phyloP scores from a whole-genome alignment of 2,113 vertebrate species.

The Mystacornis crossleyi region DNA sequence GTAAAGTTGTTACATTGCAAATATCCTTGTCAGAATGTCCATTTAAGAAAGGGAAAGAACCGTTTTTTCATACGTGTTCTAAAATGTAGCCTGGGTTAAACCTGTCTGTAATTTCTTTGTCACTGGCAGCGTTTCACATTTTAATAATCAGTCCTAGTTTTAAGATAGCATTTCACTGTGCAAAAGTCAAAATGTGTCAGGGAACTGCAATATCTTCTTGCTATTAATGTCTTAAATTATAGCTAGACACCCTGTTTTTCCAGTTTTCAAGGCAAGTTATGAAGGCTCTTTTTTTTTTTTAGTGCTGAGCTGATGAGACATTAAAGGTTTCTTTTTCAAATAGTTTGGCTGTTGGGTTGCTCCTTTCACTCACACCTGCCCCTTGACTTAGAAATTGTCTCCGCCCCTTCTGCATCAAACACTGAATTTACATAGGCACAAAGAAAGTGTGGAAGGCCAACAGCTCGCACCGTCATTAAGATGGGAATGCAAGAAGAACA shows the following conservation, averaged over 20 bases:
- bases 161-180: not conserved
- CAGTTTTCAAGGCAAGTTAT: conserved; percentile 71
- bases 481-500: conserved; percentile 24
- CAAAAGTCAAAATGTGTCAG: conserved; percentile 55
- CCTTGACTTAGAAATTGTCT: conserved; percentile 43
- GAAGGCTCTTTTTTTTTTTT: conserved; percentile 20
- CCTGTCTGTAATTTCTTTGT: not conserved
- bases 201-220: conserved; percentile 48
- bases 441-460: conserved; percentile 17
- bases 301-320: conserved; percentile 45
- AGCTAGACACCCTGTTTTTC: conserved; percentile 75
- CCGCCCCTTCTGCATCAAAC: conserved; percentile 63
- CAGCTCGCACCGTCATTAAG: not conserved
- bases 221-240: conserved; percentile 66
- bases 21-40: not conserved
- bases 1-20: not conserved
- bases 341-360: conserved; percentile 66
- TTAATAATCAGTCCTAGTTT: not conserved
- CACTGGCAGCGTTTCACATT: not conserved
- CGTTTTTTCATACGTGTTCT: not conserved
- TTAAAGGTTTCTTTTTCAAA: conserved; percentile 71
- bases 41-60: not conserved
- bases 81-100: not conserved
- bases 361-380: conserved; percentile 62
- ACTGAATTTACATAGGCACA: conserved; percentile 37